Evolutionary conservation across 2,797 vertebrate genomes (phyloP), one percentile per base, ranked within the genome.

Genomic region (Falco columbarius): DNA sequence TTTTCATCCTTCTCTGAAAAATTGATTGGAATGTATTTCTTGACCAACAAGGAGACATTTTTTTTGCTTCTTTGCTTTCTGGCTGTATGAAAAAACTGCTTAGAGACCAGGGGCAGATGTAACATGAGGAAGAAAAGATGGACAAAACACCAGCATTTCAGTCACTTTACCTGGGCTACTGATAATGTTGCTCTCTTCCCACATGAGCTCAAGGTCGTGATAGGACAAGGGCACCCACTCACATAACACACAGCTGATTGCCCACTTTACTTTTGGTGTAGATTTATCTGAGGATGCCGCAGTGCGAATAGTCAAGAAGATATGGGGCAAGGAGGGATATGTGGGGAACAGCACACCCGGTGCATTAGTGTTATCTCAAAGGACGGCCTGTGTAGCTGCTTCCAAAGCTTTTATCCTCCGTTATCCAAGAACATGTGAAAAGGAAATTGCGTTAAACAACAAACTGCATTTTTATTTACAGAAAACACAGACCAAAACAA

Each of bases 401-500:
- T 74, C 74, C 81, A 93, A 74, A 94, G 84, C 81, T 91, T 94
- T 77, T 67, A 82, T 58, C 89, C 83, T 81, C 56, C 0, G 0
- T 91, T 65, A 79, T 55, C 68, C 81, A 73, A 54, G 77, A 72
- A 47, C 47, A 79, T 1, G 72, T 67, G 83, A 74, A 79, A 91
- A 89, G 63, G 52, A 90, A 96, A 77, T 24, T 29, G 77, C 46
- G 12, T 91, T 96, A 89, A 95, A 95, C 73, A 92, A 94, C 71
- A 90, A 95, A 59, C 62, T 79, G 62, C 62, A 17, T 59, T 84
- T 94, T 96, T 95, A 88, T 96, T 94, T 96, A 96, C 91, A 94
- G 95, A 95, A 97, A 94, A 93, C 65, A 81, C 54, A 90, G 88
- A 89, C 47, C 5, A 51, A 94, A 97, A 72, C 93, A 95, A 95